phyloP scores from a whole-genome alignment of 2,797 vertebrate species.

The Esox masquinongy region DNA sequence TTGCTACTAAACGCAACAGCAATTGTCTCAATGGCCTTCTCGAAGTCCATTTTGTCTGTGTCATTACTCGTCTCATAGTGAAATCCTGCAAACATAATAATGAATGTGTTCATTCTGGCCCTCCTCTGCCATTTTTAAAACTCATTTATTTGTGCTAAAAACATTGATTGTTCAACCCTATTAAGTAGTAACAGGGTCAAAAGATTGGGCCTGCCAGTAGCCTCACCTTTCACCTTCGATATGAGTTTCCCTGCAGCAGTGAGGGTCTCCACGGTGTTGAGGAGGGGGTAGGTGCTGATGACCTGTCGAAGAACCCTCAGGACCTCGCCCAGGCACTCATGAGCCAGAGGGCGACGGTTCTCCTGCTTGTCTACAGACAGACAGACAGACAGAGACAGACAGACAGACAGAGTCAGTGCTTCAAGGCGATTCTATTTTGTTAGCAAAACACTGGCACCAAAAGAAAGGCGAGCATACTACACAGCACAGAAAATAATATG shows the following conservation, averaged over 20 bases:
- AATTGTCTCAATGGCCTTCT: constrained; percentile 94
- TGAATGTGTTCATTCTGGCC: background rate
- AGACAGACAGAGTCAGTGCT: background rate
- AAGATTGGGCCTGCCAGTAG: background rate
- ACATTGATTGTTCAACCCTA: background rate
- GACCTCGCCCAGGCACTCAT: constrained; percentile 91
- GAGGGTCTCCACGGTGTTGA: constrained; percentile 95
- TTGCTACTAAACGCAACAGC: constrained; percentile 96
- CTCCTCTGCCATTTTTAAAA: background rate
- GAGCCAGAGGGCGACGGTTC: constrained; percentile 81
- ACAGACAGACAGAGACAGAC: background rate
- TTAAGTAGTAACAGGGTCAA: background rate
- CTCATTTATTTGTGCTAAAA: background rate
- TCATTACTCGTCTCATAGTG: constrained; percentile 90
- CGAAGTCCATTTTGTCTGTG: constrained; percentile 88
- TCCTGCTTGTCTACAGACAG: constrained; percentile 79
- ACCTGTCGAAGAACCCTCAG: constrained; percentile 89
- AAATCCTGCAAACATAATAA: constrained; percentile 77
- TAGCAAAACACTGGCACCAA: background rate
- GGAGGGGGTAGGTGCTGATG: constrained; percentile 89
- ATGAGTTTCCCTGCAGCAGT: constrained; percentile 93
- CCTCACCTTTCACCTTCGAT: constrained; percentile 92
- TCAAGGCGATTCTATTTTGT: background rate
- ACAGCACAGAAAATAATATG: too few species aligned
- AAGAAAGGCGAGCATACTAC: background rate